phyloP scores from a whole-genome alignment of 1,140 invertebrate genomes.

The Proales similis region DNA sequence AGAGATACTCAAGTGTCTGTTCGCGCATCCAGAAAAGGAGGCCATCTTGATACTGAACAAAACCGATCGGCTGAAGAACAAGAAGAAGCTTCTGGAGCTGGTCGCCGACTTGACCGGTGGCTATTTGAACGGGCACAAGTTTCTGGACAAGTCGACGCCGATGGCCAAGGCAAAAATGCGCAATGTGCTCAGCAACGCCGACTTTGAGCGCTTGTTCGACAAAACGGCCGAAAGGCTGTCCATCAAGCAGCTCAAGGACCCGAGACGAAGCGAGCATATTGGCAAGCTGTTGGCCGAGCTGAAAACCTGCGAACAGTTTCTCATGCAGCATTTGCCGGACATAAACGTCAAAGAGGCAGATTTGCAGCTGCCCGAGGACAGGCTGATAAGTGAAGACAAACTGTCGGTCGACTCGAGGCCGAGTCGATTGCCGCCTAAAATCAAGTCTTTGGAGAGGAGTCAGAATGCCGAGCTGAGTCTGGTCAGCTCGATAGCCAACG shows the following conservation, averaged over 20 bases:
- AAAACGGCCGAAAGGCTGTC: constrained; percentile 38
- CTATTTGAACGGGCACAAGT: constrained; percentile 43
- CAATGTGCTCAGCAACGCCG: constrained; percentile 33
- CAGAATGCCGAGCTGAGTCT: constrained; percentile 13
- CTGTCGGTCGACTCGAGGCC: constrained; percentile 12
- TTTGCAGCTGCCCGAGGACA: constrained; percentile 17
- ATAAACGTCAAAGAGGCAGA: constrained; percentile 3
- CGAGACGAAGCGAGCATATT: constrained; percentile 9
- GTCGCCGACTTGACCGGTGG: constrained; percentile 64
- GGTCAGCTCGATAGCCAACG: constrained; percentile 12
- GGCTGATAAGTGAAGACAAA: constrained; percentile 22
- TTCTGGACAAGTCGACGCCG: constrained; percentile 12
- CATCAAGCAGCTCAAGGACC: constrained; percentile 1
- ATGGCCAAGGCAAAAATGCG: neutral
- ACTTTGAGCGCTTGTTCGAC: constrained; percentile 36
- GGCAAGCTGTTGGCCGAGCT: constrained; percentile 17
- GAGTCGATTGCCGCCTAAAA: constrained; percentile 11
- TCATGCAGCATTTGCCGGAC: constrained; percentile 7
- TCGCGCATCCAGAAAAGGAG: constrained; percentile 60
- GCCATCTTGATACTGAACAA: constrained; percentile 81
- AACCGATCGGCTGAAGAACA: constrained; percentile 71
- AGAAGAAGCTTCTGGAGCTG: constrained; percentile 65
- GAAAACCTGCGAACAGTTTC: constrained; percentile 15
- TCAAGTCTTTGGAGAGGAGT: neutral
- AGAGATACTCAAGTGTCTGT: constrained; percentile 64